Base-by-base conservation (phyloP, 2,113 vertebrate species). In the Puntigrus tetrazona region DNA sequence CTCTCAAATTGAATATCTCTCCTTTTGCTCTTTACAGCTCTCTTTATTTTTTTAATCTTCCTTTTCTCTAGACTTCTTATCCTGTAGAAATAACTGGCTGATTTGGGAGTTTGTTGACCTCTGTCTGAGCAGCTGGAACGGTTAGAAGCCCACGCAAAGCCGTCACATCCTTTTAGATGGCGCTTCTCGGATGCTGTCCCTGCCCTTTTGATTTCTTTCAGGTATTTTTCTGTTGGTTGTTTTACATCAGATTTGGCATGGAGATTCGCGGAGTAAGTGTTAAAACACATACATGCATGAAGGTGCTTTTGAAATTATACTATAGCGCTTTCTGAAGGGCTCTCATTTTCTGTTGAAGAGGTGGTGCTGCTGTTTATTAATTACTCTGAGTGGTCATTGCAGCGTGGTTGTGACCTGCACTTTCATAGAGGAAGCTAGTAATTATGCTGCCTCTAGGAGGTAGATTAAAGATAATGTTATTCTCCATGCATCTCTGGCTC, bases 1-100 rank as follows among this genome's bases (percentile, higher is more conserved):
- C 43, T 52, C 27, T 57, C 69, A 69, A 87, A 87, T 84, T 80
- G 59, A 87, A 84, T 65, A 81, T 59, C 82, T 76, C 50, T 52
- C 70, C 57, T 65, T 29, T 78, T 76, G 27, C 70, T 45, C 59
- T 81, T 76, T 80, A 80, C 59, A 67, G 59, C 29, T 69, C 20
- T 55, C 36, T 73, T 81, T 78, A 55, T 67, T 50, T 73, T 41
- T 78, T 52, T 83, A 78, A 79, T 61, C 77, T 79, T 43, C 55
- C 25, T 80, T 80, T 72, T 72, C 29, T 65, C 65, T 27, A 14
- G 34, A 78, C 55, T 80, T 25, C 31, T 7, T 0, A 63, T 78
- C 76, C 27, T 25, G 45, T 27, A 67, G 72, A 52, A 76, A 50
- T 38, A 65, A 31, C 25, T 36, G 31, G 8, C 34, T 14, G 36